These are phyloP conservation scores for Phymastichus coffea DNA, from an alignment of 1,140 invertebrate species.

Conservation along the genomic window DNA sequence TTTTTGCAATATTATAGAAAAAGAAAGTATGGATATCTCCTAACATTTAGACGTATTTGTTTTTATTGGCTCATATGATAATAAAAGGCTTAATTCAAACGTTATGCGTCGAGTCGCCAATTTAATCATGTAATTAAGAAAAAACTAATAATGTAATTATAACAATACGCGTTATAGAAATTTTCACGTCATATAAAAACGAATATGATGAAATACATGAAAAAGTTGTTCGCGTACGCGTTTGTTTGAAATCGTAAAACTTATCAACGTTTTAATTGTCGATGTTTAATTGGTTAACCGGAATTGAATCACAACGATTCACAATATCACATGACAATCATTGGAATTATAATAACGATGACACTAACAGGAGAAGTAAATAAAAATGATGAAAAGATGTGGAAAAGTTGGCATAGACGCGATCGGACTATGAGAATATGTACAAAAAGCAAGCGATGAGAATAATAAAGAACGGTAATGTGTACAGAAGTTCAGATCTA, in stretches of 20 bases:
- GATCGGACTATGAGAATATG: too few relatives aligned
- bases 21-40: background rate
- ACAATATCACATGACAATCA: too few relatives aligned
- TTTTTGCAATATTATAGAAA: background rate
- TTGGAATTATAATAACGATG: too few relatives aligned
- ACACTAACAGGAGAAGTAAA: too few relatives aligned
- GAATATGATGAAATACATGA: too few relatives aligned
- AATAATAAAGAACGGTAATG: too few relatives aligned
- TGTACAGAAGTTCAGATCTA: too few relatives aligned
- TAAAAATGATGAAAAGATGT: too few relatives aligned
- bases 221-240: too few relatives aligned
- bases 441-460: too few relatives aligned
- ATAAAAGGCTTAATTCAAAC: background rate
- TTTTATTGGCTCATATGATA: background rate
- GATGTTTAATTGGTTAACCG: background rate
- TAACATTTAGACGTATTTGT: background rate
- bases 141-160: background rate
- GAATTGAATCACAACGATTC: too few relatives aligned
- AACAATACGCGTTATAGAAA: background rate
- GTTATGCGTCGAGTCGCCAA: background rate
- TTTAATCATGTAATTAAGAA: background rate
- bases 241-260: background rate
- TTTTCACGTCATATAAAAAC: background rate
- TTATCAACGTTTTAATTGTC: background rate
- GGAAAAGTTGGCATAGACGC: too few relatives aligned